Percentiles rank a stretch among this genome's conserved stretches.
Conservation (phyloP, 2,888 invertebrate genomes). For the Nomada lathburiana region DNA sequence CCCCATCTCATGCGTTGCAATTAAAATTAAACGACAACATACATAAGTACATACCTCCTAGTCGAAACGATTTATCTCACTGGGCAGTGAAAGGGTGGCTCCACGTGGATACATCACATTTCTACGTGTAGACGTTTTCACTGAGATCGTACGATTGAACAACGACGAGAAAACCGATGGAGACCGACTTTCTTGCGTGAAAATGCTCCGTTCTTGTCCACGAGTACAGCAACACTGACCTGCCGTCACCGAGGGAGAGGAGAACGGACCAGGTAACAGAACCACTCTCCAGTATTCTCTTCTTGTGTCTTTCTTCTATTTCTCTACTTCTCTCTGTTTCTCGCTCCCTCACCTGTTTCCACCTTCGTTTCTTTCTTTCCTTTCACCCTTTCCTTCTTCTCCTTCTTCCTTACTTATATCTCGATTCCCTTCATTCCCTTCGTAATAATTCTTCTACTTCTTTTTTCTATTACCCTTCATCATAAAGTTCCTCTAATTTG, state of each 20-base stretch:
- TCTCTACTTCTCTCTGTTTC: not conserved
- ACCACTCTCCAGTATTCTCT: constrained; percentile 62
- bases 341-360: constrained; percentile 5
- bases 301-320: constrained; percentile 52
- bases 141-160: constrained; percentile 9
- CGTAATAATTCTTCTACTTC: not conserved
- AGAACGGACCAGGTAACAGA: constrained; percentile 74
- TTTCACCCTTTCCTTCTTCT: not conserved
- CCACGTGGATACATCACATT: constrained; percentile 7
- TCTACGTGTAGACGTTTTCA: constrained; percentile 14
- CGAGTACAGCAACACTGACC: constrained; percentile 80
- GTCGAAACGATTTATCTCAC: not conserved
- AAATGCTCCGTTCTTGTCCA: constrained; percentile 67
- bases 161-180: not conserved
- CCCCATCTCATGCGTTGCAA: not conserved
- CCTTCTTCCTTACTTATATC: not conserved
- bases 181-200: constrained; percentile 29
- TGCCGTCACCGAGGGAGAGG: constrained; percentile 76
- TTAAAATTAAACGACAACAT: constrained; percentile 2
- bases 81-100: not conserved
- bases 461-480: not conserved
- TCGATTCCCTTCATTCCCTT: not conserved
- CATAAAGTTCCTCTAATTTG: not conserved
- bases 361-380: constrained; percentile 3
- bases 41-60: constrained; percentile 22